These are phyloP conservation scores for Nanorana parkeri DNA, from an alignment of 2,113 vertebrate species.

Conservation along the genomic window DNA sequence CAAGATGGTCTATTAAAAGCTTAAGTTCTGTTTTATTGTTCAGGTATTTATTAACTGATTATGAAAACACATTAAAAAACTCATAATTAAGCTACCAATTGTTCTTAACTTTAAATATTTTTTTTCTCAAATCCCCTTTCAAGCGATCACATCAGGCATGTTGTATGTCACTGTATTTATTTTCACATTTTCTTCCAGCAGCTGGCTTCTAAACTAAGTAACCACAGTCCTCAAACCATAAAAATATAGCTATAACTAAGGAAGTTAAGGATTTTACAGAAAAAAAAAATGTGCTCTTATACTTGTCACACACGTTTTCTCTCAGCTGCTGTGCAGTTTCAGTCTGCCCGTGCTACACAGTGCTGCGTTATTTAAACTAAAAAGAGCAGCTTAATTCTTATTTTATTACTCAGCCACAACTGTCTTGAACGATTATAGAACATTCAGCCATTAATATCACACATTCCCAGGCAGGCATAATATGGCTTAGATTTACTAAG, in stretches of 20 bases:
- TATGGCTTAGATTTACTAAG: slow-evolving; percentile 25
- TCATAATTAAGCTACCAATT: slow-evolving; percentile 77
- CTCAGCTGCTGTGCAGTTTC: slow-evolving; percentile 47
- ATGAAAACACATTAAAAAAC: slow-evolving; percentile 82
- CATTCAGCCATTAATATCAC: slow-evolving; percentile 37
- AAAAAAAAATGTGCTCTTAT: slow-evolving; percentile 58
- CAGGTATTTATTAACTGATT: slow-evolving; percentile 86
- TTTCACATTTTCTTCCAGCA: slow-evolving; percentile 55
- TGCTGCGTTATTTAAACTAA: slow-evolving; percentile 57
- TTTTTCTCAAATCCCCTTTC: slow-evolving; percentile 53
- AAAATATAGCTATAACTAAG: slow-evolving; percentile 56
- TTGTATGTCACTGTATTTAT: slow-evolving; percentile 67
- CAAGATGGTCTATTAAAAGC: slow-evolving; percentile 79
- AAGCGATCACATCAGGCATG: slow-evolving; percentile 58
- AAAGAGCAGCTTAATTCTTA: slow-evolving; percentile 70
- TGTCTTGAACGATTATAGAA: slow-evolving; percentile 58
- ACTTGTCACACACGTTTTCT: slow-evolving; percentile 61
- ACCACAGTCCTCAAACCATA: slow-evolving; percentile 53
- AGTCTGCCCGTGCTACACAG: slow-evolving; percentile 32
- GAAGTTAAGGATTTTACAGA: slow-evolving; percentile 60
- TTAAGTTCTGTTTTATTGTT: slow-evolving; percentile 83
- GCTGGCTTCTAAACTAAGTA: slow-evolving; percentile 57
- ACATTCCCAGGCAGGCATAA: slow-evolving; percentile 28
- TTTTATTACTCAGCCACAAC: slow-evolving; percentile 74
- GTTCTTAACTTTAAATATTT: slow-evolving; percentile 68